Percentiles rank a stretch among this genome's conserved stretches.
These are phyloP conservation scores for Propsilocerus akamusi DNA, from an alignment of 1,140 invertebrate species.

Conservation along the genomic window DNA sequence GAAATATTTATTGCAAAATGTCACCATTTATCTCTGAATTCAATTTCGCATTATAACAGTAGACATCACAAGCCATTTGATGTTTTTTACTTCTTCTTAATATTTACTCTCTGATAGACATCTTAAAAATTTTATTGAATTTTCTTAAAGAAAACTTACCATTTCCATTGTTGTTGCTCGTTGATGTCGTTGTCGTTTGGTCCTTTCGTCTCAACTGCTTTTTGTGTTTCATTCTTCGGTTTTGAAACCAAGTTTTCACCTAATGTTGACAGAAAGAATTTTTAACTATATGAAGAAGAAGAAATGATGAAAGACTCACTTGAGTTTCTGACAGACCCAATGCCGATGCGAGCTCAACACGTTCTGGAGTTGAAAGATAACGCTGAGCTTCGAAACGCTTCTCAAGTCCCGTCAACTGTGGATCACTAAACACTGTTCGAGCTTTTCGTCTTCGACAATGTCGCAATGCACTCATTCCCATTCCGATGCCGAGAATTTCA, in stretches of 20 bases:
- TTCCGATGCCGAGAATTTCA: constrained; percentile 28
- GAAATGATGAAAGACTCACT: too few relatives aligned
- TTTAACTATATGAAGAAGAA: too few relatives aligned
- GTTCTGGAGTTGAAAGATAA: constrained; percentile 91
- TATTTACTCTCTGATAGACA: neutral
- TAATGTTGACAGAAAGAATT: neutral
- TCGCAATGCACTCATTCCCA: constrained; percentile 54
- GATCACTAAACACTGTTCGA: constrained; percentile 94
- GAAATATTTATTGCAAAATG: too few relatives aligned
- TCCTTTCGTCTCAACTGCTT: constrained; percentile 55
- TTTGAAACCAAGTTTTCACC: constrained; percentile 96
- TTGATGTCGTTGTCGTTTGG: neutral
- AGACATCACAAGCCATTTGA: neutral
- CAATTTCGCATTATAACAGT: constrained; percentile 5
- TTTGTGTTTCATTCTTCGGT: constrained; percentile 93
- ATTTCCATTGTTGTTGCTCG: too few relatives aligned
- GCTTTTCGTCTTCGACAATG: constrained; percentile 85
- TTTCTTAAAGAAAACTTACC: too few relatives aligned
- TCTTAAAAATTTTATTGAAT: constrained; percentile 16
- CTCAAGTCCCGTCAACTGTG: constrained; percentile 85
- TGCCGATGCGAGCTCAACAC: constrained; percentile 81
- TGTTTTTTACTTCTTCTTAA: neutral
- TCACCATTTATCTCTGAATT: neutral
- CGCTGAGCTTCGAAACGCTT: constrained; percentile 90
- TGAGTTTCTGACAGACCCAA: constrained; percentile 93